Conservation (phyloP, 2,888 invertebrate species). For the Neoascia interrupta region DNA sequence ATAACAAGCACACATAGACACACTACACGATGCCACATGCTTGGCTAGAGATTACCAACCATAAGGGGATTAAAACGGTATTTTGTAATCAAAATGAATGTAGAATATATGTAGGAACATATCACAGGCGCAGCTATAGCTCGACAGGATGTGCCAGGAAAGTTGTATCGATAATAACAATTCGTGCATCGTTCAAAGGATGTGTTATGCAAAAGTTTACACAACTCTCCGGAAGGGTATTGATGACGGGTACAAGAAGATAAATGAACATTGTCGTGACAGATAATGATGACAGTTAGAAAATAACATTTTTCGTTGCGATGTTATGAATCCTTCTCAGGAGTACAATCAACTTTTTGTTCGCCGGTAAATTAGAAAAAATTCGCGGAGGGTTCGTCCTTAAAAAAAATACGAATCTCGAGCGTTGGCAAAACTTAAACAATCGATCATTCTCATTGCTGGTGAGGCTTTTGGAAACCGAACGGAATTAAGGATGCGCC, state of each 20-base stretch:
- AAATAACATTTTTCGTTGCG: slow-evolving; percentile 44
- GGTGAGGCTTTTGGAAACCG: too few species aligned
- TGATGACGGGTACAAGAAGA: slow-evolving; percentile 42
- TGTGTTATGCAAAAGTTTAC: slow-evolving; percentile 45
- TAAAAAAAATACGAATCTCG: too few species aligned
- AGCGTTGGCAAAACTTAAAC: too few species aligned
- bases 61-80: slow-evolving; percentile 67
- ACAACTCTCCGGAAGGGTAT: slow-evolving; percentile 29
- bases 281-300: slow-evolving; percentile 34
- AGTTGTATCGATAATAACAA: slow-evolving; percentile 64
- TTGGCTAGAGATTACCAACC: slow-evolving; percentile 54
- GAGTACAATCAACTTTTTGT: not conserved
- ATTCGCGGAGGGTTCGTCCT: too few species aligned
- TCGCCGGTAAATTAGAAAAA: too few species aligned
- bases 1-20: not conserved
- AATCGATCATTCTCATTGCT: too few species aligned
- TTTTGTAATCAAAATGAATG: slow-evolving; percentile 65
- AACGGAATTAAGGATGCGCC: too few species aligned
- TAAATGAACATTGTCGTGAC: slow-evolving; percentile 33
- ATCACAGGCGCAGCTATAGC: not conserved
- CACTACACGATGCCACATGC: not conserved
- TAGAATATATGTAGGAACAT: too few species aligned
- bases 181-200: slow-evolving; percentile 65
- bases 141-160: slow-evolving; percentile 45
- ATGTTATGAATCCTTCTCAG: not conserved